These are phyloP conservation scores for Stenodema calcarata DNA, from an alignment of 2,888 invertebrate genomes.

Conservation along the genomic window DNA sequence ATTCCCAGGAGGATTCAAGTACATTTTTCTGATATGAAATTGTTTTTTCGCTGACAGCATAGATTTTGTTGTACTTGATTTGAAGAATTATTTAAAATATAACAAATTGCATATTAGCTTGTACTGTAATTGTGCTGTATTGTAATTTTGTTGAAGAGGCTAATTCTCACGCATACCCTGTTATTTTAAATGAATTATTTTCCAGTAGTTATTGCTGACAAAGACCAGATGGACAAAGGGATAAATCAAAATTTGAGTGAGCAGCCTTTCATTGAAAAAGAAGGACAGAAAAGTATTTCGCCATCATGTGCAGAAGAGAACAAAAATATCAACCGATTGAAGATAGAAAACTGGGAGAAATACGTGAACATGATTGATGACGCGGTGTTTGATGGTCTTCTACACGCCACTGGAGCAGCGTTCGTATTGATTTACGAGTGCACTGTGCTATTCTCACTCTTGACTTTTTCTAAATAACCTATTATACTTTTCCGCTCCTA, in stretches of 20 bases:
- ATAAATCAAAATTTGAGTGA: not conserved
- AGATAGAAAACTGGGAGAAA: slow-evolving; percentile 64
- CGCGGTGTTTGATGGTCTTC: slow-evolving; percentile 67
- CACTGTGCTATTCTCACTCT: too few species aligned
- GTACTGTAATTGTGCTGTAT: too few species aligned
- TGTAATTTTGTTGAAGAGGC: too few species aligned
- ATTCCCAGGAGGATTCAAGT: too few species aligned
- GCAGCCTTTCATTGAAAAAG: too few species aligned
- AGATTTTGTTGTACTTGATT: too few species aligned
- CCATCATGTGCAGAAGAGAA: not conserved
- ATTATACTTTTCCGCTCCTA: not conserved
- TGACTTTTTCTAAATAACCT: not conserved
- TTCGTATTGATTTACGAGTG: slow-evolving; percentile 28
- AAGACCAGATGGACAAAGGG: not conserved
- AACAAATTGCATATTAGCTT: too few species aligned
- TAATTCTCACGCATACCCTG: too few species aligned
- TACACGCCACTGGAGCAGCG: slow-evolving; percentile 63
- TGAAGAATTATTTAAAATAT: too few species aligned
- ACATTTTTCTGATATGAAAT: too few species aligned
- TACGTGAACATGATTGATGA: slow-evolving; percentile 73
- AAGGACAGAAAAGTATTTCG: not conserved
- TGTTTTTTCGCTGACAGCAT: too few species aligned
- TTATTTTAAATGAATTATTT: not conserved
- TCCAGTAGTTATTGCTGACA: not conserved
- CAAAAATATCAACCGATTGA: not conserved